Conservation (phyloP, 2,113 vertebrate species). For the Spermophilus dauricus region DNA sequence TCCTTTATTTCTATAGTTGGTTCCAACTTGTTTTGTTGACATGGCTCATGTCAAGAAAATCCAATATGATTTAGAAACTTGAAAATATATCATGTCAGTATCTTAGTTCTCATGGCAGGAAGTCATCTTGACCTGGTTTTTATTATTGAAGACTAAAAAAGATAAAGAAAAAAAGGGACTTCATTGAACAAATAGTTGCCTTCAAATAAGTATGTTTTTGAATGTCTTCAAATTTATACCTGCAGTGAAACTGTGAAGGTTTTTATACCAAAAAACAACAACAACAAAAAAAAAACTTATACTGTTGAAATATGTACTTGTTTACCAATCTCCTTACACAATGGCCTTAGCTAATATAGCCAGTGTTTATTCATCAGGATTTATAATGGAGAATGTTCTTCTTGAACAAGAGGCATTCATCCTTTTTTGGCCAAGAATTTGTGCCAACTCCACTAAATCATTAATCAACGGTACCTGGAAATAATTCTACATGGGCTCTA, state of each 20-base stretch:
- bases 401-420: not conserved
- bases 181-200: not conserved
- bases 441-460: not conserved
- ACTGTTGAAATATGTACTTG: not conserved
- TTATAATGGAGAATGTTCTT: not conserved
- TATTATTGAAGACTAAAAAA: not conserved
- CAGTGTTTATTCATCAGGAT: not conserved
- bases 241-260: not conserved
- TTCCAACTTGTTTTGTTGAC: not conserved
- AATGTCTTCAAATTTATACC: constrained; percentile 45
- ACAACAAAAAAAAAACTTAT: not conserved
- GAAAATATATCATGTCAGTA: not conserved
- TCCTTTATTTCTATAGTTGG: too few species aligned
- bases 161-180: not conserved
- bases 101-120: not conserved
- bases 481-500: not conserved
- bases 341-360: not conserved
- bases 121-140: not conserved
- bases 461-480: not conserved
- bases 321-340: not conserved
- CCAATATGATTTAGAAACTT: not conserved
- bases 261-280: not conserved
- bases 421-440: not conserved
- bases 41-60: not conserved
- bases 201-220: not conserved